These are phyloP conservation scores for Amphipyra berbera DNA, from an alignment of 2,888 invertebrate genomes.

Conservation along the genomic window DNA sequence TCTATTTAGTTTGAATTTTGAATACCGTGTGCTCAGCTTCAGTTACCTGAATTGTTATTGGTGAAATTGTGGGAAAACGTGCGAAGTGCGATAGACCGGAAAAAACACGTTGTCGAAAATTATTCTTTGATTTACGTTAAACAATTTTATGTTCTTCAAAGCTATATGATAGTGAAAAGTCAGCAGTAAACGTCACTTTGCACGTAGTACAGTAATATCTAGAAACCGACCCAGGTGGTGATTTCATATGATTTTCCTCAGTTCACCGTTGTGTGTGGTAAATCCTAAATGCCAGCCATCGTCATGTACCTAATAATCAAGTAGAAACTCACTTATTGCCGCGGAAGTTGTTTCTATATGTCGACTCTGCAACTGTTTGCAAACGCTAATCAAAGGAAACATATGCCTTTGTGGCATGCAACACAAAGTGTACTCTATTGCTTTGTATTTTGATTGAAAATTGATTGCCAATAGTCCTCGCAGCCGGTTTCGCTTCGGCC, in stretches of 20 bases:
- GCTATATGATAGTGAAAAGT: conserved; percentile 1
- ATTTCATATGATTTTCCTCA: conserved; percentile 31
- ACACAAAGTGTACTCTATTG: conserved; percentile 59
- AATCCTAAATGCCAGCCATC: conserved; percentile 49
- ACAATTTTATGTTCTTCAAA: conserved; percentile 20
- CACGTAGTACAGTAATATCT: conserved; percentile 24
- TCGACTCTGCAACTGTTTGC: conserved; percentile 58
- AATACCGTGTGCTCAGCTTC: no score
- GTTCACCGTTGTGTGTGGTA: conserved; percentile 35
- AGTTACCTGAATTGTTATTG: no score
- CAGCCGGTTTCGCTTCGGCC: conserved; percentile 68
- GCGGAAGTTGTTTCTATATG: conserved; percentile 67
- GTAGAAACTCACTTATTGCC: conserved; percentile 62
- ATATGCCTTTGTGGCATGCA: conserved; percentile 39
- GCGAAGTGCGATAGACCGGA: background rate
- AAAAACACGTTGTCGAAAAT: conserved; percentile 5
- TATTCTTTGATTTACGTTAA: conserved; percentile 11
- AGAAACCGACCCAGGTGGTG: conserved; percentile 7
- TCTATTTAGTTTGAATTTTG: background rate
- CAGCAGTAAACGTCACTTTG: conserved; percentile 17
- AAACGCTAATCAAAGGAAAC: conserved; percentile 47
- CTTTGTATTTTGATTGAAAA: conserved; percentile 60
- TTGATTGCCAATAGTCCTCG: conserved; percentile 56
- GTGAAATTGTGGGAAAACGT: no score
- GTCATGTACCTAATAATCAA: conserved; percentile 54